These are phyloP conservation scores for Podargus strigoides DNA, from an alignment of 2,797 vertebrate species.

Conservation along the genomic window DNA sequence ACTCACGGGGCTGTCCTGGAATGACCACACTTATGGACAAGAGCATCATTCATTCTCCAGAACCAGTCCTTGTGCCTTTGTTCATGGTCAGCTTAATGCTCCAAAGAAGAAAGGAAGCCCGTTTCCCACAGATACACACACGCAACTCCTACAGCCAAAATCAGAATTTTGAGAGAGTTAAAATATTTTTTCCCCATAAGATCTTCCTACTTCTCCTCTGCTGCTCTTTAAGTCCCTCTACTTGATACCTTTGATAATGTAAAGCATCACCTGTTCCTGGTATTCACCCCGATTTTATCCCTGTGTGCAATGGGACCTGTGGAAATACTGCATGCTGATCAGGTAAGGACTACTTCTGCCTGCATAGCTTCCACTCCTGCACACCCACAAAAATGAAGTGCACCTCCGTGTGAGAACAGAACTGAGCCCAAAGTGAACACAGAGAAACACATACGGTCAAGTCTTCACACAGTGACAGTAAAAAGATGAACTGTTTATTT, in stretches of 20 bases:
- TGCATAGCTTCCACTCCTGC: neutral
- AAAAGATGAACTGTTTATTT: neutral
- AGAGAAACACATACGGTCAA: neutral
- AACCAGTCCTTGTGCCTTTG: neutral
- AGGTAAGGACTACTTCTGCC: neutral
- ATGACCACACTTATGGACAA: conserved; percentile 3
- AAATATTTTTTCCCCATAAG: neutral
- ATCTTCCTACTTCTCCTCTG: neutral
- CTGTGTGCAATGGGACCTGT: neutral
- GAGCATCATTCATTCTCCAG: conserved; percentile 31
- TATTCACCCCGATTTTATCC: neutral
- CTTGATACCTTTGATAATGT: neutral
- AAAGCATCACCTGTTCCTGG: neutral
- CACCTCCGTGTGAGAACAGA: neutral
- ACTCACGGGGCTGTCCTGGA: neutral
- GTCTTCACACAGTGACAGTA: neutral
- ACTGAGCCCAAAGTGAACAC: neutral
- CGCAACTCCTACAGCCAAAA: rapidly evolving
- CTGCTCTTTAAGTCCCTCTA: neutral
- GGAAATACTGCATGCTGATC: neutral
- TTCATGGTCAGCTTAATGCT: neutral
- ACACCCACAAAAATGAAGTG: neutral
- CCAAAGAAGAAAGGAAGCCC: neutral
- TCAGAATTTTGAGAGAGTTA: neutral
- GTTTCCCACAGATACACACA: neutral